phyloP scores from a whole-genome alignment of 2,797 vertebrate genomes.

The Chrosomus eos region DNA sequence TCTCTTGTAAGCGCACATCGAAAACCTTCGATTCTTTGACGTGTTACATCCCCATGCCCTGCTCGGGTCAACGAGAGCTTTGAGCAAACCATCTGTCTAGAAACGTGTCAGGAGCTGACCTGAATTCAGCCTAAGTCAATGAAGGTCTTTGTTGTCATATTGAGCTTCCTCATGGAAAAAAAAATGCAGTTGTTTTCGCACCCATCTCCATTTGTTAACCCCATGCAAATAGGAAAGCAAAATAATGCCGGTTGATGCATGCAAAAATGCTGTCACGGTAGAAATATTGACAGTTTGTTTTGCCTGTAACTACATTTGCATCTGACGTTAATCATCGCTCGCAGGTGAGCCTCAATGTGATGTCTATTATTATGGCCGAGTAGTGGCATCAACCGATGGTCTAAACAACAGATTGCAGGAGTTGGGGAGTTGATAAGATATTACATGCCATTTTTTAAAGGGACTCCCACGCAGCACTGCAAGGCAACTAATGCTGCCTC shows the following conservation, averaged over 20 bases:
- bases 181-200: conserved; percentile 21
- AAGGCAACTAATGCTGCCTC: conserved; percentile 46
- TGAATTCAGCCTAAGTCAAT: conserved; percentile 40
- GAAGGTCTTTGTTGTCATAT: conserved; percentile 30
- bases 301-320: conserved; percentile 52
- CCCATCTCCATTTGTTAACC: conserved; percentile 23
- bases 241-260: conserved; percentile 32
- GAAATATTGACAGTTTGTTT: conserved; percentile 52
- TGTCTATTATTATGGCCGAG: conserved; percentile 2
- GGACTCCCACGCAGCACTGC: conserved; percentile 46
- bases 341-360: conserved; percentile 33
- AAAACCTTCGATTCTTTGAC: conserved; percentile 28
- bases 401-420: conserved; percentile 23
- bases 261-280: conserved; percentile 48
- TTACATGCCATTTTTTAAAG: conserved; percentile 45
- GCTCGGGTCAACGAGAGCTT: conserved; percentile 27
- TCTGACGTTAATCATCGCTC: conserved; percentile 39
- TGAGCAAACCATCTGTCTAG: conserved; percentile 48
- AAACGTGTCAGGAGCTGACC: conserved; percentile 43
- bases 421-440: conserved; percentile 51
- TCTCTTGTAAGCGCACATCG: not conserved
- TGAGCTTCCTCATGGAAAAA: conserved; percentile 15
- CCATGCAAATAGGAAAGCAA: conserved; percentile 48
- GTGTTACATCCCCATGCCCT: conserved; percentile 1
- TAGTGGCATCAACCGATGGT: conserved; percentile 6